Conservation (phyloP, 2,113 vertebrate genomes). For the Hiodon alosoides region DNA sequence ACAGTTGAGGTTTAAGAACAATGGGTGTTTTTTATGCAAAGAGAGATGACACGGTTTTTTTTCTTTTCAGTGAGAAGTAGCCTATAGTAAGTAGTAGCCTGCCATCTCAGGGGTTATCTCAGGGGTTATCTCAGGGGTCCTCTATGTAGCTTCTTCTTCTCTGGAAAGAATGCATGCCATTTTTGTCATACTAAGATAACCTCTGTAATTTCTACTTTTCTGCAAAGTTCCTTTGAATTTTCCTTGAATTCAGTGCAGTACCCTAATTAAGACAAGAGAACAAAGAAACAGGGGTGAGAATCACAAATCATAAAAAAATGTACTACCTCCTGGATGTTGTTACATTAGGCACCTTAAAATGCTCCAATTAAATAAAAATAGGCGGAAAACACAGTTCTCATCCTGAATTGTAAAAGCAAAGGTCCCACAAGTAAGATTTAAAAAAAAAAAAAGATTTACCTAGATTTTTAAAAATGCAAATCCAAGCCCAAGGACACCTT, state of each 20-base stretch:
- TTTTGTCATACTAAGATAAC: slow-evolving; percentile 5
- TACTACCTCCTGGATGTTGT: background rate
- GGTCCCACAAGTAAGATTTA: no score
- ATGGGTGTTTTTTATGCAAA: background rate
- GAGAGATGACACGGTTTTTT: background rate
- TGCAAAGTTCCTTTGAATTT: background rate
- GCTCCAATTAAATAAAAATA: no score
- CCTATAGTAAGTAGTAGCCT: slow-evolving; percentile 2
- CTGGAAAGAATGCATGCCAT: background rate
- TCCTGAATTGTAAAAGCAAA: no score
- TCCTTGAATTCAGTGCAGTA: slow-evolving; percentile 2
- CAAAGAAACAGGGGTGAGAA: background rate
- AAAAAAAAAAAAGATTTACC: background rate
- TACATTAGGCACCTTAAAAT: background rate
- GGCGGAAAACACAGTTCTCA: no score
- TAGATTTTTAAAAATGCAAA: background rate
- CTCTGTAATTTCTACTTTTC: slow-evolving; percentile 15
- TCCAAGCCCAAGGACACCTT: no score
- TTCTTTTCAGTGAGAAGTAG: background rate
- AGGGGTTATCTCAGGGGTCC: slow-evolving; percentile 6
- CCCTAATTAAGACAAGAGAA: background rate
- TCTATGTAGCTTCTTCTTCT: slow-evolving; percentile 1
- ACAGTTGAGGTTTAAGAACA: background rate
- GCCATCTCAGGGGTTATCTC: slow-evolving; percentile 11
- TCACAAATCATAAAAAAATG: background rate